Base-by-base conservation (phyloP, 2,113 vertebrate genomes). In the Erythrocercus mccallii region DNA sequence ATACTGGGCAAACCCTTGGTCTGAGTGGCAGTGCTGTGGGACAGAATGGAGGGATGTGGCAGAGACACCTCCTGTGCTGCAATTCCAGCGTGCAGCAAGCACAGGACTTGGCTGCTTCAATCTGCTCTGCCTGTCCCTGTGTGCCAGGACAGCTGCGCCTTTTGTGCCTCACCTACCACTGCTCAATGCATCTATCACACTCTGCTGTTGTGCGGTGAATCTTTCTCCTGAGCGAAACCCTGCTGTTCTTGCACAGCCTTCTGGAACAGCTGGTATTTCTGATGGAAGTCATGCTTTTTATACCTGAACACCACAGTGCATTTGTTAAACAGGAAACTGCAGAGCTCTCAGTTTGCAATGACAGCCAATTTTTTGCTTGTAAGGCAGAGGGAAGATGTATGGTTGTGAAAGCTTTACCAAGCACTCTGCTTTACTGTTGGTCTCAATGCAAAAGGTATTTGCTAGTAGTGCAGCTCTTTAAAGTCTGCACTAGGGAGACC, bases 41-140 rank as follows among this genome's bases (percentile, higher is more conserved):
- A 9, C 15, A 25, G 53, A 37, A 4, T 0, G 0, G 5, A 2
- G 31, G 33, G 40, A 12, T 0, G 0, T 0, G 25, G 40, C 82
- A 64, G 15, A 28, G 57, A 38, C n/a, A 23, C 23, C 30, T 47
- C 19, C 4, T 30, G 6, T 12, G 35, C 62, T 33, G 21, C 13
- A 28, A 31, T 12, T 40, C 13, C 5, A 37, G 31, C 0, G 1
- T 20, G 38, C 37, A 54, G 51, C 42, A 38, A 35, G 62, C 6
- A 19, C 6, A 3, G 61, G 24, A 15, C n/a, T 12, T 13, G 19
- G 40, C 42, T 61, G 2, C 53, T 81, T 38, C 22, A 1, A 6
- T 28, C 42, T 30, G 2, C 31, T 5, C 16, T 21, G 25, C 22
- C 37, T 70, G 1, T 42, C 54, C 2, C 51, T 7, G 15, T 14